Evolutionary conservation across 1,140 invertebrate genomes (phyloP).

Genomic region (Drosophila sp.): DNA sequence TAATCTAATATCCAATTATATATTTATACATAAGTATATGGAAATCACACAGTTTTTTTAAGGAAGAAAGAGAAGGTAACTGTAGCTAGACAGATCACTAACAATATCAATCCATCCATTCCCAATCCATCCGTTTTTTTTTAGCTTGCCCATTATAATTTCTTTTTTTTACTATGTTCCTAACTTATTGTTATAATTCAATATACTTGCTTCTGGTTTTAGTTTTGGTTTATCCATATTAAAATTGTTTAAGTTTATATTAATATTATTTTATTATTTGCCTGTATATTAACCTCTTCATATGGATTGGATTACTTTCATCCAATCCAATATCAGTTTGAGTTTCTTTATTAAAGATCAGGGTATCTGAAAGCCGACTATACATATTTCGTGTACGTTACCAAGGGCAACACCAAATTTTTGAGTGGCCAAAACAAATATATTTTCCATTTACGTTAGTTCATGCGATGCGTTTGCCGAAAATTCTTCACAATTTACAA

Average conservation of each 20-base stretch:
- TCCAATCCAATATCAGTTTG: too few species aligned
- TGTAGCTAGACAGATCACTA: background rate
- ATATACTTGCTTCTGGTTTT: background rate
- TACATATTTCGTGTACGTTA: background rate
- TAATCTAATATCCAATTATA: slow-evolving; percentile 5
- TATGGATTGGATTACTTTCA: too few species aligned
- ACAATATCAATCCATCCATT: background rate
- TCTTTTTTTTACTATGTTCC: background rate
- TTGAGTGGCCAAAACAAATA: slow-evolving; percentile 18
- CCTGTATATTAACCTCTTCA: too few species aligned
- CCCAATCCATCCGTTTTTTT: background rate
- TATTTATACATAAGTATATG: background rate
- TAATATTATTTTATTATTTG: background rate
- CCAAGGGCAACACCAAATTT: slow-evolving; percentile 22
- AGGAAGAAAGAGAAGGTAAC: background rate
- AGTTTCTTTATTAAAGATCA: background rate
- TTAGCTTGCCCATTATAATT: background rate
- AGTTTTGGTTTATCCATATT: background rate
- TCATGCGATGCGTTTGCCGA: slow-evolving; percentile 62
- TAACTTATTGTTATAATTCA: background rate
- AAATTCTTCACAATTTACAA: slow-evolving; percentile 50
- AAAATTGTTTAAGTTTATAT: slow-evolving; percentile 1
- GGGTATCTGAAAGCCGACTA: background rate
- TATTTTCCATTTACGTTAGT: background rate
- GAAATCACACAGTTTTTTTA: background rate